These are phyloP conservation scores for Orientallactaga sibirica DNA, from an alignment of 2,797 vertebrate genomes.

Conservation along the genomic window DNA sequence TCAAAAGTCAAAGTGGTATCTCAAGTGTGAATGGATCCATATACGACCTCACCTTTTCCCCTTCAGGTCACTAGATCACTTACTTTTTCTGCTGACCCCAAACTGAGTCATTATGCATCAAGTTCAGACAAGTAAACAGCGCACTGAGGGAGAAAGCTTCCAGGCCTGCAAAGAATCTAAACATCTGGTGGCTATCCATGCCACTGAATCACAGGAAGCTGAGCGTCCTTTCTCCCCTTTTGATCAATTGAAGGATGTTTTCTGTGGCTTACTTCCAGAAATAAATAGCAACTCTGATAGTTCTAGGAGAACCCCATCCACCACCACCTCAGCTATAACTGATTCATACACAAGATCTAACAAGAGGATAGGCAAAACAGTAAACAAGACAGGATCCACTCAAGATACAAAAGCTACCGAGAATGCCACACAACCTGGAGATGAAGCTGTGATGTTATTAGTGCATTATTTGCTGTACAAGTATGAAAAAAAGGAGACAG, in stretches of 20 bases:
- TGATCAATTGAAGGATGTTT: neutral
- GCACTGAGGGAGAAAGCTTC: neutral
- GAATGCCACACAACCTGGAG: neutral
- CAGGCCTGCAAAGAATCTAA: neutral
- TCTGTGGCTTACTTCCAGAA: neutral
- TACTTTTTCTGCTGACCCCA: neutral
- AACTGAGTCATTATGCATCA: constrained; percentile 23
- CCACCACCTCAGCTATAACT: neutral
- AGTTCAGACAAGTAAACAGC: constrained; percentile 41
- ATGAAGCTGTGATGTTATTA: neutral
- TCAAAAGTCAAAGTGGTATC: neutral
- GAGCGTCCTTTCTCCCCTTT: neutral
- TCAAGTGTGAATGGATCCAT: neutral
- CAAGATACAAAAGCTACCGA: neutral
- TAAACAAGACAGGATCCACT: neutral
- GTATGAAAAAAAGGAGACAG: constrained; percentile 26
- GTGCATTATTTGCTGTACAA: constrained; percentile 48
- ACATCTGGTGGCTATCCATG: neutral
- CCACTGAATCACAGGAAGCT: neutral
- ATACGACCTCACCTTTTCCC: neutral
- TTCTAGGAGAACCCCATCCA: neutral
- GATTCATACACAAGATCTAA: neutral
- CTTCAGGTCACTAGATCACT: neutral
- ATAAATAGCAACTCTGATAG: neutral
- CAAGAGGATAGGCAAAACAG: neutral